phyloP scores from a whole-genome alignment of 2,797 vertebrate species.

The Dermochelys coriacea region DNA sequence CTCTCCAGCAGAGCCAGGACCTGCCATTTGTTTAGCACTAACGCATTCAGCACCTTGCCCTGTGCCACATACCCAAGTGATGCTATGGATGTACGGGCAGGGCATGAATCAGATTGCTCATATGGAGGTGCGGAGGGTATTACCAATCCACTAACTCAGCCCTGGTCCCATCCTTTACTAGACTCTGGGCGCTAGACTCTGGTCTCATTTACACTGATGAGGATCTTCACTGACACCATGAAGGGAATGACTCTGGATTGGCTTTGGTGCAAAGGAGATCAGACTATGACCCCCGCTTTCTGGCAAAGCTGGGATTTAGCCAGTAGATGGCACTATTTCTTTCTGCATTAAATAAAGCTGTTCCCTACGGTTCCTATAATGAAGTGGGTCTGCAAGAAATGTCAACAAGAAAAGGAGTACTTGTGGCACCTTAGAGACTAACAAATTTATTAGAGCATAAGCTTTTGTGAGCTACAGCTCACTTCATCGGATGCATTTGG shows the following conservation, averaged over 20 bases:
- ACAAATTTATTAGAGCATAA: too few relatives aligned
- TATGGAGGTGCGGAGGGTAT: not conserved
- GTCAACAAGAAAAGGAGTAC: too few relatives aligned
- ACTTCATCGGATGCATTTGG: too few relatives aligned
- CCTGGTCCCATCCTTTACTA: not conserved
- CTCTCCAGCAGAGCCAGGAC: not conserved
- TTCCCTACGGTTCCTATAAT: not conserved
- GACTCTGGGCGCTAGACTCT: not conserved
- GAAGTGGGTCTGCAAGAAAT: not conserved
- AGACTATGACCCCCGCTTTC: not conserved
- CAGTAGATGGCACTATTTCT: slow-evolving; percentile 74
- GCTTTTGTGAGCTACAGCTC: too few relatives aligned
- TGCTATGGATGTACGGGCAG: not conserved
- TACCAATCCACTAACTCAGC: not conserved
- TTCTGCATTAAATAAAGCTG: slow-evolving; percentile 10
- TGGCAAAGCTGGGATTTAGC: slow-evolving; percentile 25
- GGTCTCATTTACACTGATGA: not conserved
- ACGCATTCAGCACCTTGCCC: not conserved
- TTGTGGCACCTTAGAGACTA: too few relatives aligned
- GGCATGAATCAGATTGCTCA: not conserved
- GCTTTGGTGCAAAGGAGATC: not conserved
- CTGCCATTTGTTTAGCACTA: not conserved
- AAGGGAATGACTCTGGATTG: not conserved
- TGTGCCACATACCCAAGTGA: not conserved
- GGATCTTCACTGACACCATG: not conserved